A percentile compares a stretch with the other conserved stretches of the same genome.
Conservation (phyloP, 2,888 invertebrate genomes). For the Netelia inedita region DNA sequence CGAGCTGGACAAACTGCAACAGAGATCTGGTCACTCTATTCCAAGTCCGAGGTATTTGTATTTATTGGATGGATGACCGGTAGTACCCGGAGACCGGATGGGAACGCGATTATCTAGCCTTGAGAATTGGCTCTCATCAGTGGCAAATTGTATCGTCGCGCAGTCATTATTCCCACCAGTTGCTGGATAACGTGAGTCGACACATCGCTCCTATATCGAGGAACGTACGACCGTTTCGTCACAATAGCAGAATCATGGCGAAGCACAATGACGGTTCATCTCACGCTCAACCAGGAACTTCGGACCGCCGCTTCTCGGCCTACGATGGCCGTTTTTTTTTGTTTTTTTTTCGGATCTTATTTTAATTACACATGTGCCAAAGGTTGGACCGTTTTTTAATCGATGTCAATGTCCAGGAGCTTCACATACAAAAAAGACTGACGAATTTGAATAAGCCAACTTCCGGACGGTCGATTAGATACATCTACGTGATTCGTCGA, state of each 20-base stretch:
- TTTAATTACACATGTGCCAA: not conserved
- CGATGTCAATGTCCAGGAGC: not conserved
- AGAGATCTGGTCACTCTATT: conserved; percentile 70
- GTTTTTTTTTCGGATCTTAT: not conserved
- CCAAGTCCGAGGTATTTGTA: conserved; percentile 72
- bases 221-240: not conserved
- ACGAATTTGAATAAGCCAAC: not conserved
- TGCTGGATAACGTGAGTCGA: conserved; percentile 27
- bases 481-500: not conserved
- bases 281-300: conserved; percentile 35
- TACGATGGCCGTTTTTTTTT: conserved; percentile 18
- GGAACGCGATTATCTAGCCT: conserved; percentile 74
- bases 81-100: conserved; percentile 70
- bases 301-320: conserved; percentile 43
- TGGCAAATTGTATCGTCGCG: conserved; percentile 73
- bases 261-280: not conserved
- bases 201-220: not conserved
- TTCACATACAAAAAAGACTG: not conserved
- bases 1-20: conserved; percentile 18
- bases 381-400: not conserved
- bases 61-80: conserved; percentile 75
- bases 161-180: conserved; percentile 62
- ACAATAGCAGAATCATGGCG: conserved; percentile 2
- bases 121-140: conserved; percentile 76
- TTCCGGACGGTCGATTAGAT: not conserved